Base-by-base conservation (phyloP, 1,140 invertebrate genomes). In the Oryctes rhinoceros region DNA sequence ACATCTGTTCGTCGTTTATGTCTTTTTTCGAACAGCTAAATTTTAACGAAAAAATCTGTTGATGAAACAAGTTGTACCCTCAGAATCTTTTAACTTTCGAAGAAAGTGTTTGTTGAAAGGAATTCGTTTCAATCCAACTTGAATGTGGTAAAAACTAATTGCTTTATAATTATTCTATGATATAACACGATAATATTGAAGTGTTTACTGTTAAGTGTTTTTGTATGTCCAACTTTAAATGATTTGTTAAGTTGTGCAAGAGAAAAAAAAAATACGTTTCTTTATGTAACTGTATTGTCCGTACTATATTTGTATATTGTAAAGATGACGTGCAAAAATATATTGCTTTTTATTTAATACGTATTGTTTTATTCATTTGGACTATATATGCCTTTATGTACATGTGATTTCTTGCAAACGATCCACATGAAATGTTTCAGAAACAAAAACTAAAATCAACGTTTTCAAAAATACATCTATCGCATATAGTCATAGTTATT, bases 181-280 rank as follows among this genome's bases (percentile, higher is more conserved):
- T 59, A 59, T 59, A 59, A 18, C 24, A 71, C 11, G 7, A 37
- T 71, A 71, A 71, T 71, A 71, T 24, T 71, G 35, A 35, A 71
- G 18, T 71, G 65, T 71, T 44, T 71, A 71, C 24, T 24, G 65
- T 71, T 71, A 71, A 30, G 65, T 71, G 65, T 71, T 71, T 71
- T 71, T 71, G 65, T 71, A 71, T 71, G 65, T 71, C 24, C 65
- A 71, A 71, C 65, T 71, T 71, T 71, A 71, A 35, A 71, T 71
- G 35, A 11, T 71, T 24, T 71, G 24, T 71, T 71, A 71, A 35
- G 65, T 13, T 71, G 24, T 13, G 35, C 11, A 71, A 59, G 18
- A 18, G 15, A 10, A 71, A 71, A 71, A 71, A 71, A 37, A 4
- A 24, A 30, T 71, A 59, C 6, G 65, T 71, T 71, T 71, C 65